These are phyloP conservation scores for Malurus splendens DNA, from an alignment of 2,797 vertebrate species.

Conservation along the genomic window DNA sequence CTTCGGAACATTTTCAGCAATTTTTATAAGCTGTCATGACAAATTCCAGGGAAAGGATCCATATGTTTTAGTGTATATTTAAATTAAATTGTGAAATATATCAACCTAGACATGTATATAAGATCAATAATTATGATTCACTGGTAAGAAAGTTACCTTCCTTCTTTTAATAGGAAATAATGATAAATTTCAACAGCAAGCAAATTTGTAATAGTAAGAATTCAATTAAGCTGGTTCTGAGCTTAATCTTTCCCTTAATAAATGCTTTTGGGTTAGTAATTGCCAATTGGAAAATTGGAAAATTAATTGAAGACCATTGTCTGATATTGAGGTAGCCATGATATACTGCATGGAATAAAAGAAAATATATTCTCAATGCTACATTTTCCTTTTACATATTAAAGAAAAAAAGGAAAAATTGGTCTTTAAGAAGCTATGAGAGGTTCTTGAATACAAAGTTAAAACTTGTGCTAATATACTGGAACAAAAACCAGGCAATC, in stretches of 20 bases:
- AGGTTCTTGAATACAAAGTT: neutral
- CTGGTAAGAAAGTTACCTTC: neutral
- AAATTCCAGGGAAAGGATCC: neutral
- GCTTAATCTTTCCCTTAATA: slow-evolving; percentile 28
- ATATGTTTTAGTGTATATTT: neutral
- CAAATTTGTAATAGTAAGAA: neutral
- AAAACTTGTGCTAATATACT: neutral
- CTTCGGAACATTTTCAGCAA: neutral
- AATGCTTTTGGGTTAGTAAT: neutral
- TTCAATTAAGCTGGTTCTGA: slow-evolving; percentile 33
- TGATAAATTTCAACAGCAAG: neutral
- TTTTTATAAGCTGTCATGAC: neutral
- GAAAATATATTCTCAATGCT: neutral
- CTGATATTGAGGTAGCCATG: neutral
- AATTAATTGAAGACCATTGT: slow-evolving; percentile 9
- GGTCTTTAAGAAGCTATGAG: neutral
- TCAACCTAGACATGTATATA: neutral
- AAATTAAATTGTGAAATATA: neutral
- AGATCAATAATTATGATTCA: neutral
- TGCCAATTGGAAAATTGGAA: slow-evolving; percentile 24
- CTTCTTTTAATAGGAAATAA: neutral
- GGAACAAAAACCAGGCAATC: neutral
- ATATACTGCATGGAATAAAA: neutral
- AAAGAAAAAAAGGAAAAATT: neutral
- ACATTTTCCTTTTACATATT: neutral